phyloP scores from a whole-genome alignment of 2,888 invertebrate species.

The Acrocera orbiculus region DNA sequence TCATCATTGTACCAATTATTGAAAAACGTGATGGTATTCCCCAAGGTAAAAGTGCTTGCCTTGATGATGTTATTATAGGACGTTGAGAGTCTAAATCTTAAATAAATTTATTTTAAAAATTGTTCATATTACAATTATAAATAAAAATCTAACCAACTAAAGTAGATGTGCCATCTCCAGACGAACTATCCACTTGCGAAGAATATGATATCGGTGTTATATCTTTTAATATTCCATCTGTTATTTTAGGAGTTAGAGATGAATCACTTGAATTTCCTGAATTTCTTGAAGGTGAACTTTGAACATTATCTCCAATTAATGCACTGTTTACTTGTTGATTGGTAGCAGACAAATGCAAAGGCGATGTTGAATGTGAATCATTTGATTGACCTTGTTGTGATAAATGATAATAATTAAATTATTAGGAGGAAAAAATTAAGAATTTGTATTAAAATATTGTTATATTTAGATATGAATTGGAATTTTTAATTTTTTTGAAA shows the following conservation, averaged over 20 bases:
- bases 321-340: constrained; percentile 10
- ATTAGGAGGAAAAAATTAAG: too few species aligned
- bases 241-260: constrained; percentile 6
- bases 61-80: constrained; percentile 19
- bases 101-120: not conserved
- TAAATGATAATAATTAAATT: too few species aligned
- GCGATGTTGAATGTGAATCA: too few species aligned
- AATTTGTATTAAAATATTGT: too few species aligned
- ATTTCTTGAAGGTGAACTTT: constrained; percentile 12
- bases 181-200: constrained; percentile 6
- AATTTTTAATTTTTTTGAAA: too few species aligned
- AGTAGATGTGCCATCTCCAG: constrained; percentile 3
- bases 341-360: constrained; percentile 19
- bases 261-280: constrained; percentile 7
- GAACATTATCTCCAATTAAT: constrained; percentile 11
- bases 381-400: too few species aligned
- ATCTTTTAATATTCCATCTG: constrained; percentile 11
- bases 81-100: constrained; percentile 10
- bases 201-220: constrained; percentile 6
- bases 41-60: constrained; percentile 63
- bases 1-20: constrained; percentile 22
- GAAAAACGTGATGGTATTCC: constrained; percentile 38
- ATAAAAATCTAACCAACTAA: too few species aligned
- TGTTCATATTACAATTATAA: too few species aligned
- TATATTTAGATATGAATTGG: too few species aligned